Conservation (phyloP, 35 echinoderm and acorn worm species). For the Diadema setosum region DNA sequence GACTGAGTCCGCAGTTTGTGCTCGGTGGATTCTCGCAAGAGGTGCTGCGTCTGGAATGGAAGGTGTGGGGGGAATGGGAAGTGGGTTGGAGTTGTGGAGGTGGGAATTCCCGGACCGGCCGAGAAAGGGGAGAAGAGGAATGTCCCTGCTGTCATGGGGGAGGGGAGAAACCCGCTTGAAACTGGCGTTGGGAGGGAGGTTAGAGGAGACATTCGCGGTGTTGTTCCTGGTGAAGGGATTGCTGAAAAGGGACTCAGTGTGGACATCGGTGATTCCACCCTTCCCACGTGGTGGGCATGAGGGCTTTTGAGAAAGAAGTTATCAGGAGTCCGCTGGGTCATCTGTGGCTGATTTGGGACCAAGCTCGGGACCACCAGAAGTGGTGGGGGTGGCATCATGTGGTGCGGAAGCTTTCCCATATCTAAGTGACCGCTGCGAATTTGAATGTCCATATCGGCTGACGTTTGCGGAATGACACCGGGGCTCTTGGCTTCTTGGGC, state of each 20-base stretch:
- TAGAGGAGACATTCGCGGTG: conserved; percentile 17
- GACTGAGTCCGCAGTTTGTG: conserved; percentile 53
- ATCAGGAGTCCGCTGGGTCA: conserved; percentile 29
- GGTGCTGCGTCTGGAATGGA: conserved; percentile 45
- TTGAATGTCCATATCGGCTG: not conserved
- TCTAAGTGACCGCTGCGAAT: not conserved
- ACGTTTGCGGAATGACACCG: not conserved
- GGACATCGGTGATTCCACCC: conserved; percentile 63
- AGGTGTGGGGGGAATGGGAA: conserved; percentile 94
- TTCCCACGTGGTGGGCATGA: conserved; percentile 28
- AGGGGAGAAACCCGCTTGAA: conserved; percentile 70
- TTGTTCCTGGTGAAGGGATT: conserved; percentile 36
- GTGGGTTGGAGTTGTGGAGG: conserved; percentile 22
- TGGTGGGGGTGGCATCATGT: conserved; percentile 50
- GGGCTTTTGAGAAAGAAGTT: conserved; percentile 62
- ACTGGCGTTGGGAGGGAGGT: conserved; percentile 53
- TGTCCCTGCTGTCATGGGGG: conserved; percentile 54
- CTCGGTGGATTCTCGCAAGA: conserved; percentile 38
- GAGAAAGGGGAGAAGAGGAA: conserved; percentile 90
- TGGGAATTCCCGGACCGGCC: conserved; percentile 35
- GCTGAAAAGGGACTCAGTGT: conserved; percentile 66
- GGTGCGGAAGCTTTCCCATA: conserved; percentile 34
- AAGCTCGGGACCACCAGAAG: conserved; percentile 80
- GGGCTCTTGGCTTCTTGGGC: not conserved
- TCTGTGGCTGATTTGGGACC: conserved; percentile 43